These are phyloP conservation scores for Allenopithecus nigroviridis DNA, from an alignment of 2,797 vertebrate genomes.

Conservation along the genomic window DNA sequence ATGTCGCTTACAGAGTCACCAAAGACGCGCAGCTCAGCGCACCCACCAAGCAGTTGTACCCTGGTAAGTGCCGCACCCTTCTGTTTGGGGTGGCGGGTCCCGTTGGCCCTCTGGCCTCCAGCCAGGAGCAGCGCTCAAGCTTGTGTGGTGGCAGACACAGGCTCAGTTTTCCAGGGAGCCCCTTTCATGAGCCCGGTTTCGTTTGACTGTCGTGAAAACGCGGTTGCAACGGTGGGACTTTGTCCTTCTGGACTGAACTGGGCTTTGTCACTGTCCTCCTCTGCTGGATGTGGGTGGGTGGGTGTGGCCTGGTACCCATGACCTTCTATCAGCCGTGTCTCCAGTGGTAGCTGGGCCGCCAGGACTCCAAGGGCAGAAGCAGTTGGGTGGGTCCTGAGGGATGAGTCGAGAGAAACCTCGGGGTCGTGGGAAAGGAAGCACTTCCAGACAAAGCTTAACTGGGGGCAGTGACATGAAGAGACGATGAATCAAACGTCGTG, in stretches of 20 bases:
- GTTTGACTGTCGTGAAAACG: fast-evolving
- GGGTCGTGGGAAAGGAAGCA: background rate
- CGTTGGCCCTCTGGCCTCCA: fast-evolving
- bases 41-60: constrained; percentile 96
- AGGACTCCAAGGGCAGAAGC: fast-evolving
- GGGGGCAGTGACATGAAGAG: background rate
- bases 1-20: constrained; percentile 95
- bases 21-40: constrained; percentile 97
- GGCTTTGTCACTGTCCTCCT: background rate
- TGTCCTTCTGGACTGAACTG: too few species aligned
- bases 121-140: fast-evolving
- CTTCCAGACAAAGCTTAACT: background rate
- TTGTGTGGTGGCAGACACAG: background rate
- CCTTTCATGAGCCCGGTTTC: fast-evolving
- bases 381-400: fast-evolving
- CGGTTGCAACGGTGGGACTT: background rate
- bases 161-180: fast-evolving
- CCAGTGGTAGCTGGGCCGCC: background rate
- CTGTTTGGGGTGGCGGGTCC: too few species aligned
- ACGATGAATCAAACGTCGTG: background rate
- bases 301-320: background rate
- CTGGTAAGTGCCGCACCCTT: constrained; percentile 82
- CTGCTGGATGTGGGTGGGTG: background rate
- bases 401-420: fast-evolving
- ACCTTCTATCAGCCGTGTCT: background rate